Evolutionary conservation across 2,888 invertebrate species (phyloP), one percentile per base, ranked within the genome.

Genomic region (Torymus aiolomorphi): DNA sequence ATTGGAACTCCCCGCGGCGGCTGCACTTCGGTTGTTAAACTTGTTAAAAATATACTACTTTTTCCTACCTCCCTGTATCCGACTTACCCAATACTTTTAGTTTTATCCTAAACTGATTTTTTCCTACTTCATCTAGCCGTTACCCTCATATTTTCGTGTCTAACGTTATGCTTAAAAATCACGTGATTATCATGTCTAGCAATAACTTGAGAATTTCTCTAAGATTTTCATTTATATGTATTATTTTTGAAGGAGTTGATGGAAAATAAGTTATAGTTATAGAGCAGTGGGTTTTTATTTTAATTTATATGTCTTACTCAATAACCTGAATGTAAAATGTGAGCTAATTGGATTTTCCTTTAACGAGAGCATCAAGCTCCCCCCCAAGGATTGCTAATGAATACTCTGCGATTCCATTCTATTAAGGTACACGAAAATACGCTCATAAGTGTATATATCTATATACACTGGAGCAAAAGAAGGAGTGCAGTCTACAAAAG

Each of bases 291-390:
- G n/a, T n/a, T 59, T 74, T 74, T 31, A 66, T 51, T 51, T 75
- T 75, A 66, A 66, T 75, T 66, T 42, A 57, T 61, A 20, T 3
- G 12, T 49, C 16, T 63, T 20, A 57, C 75, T 66, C 66, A 31
- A 75, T 75, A 67, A 75, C 20, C 66, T 51, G 75, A 66, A 66
- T 59, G 57, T 52, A 51, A 67, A 51, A 66, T 49, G 31, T 31
- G 31, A 31, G 8, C 31, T 31, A 31, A 31, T 31, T 31, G 31
- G 8, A 42, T 70, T 76, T 52, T 76, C 63, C 31, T 52, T 70
- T 63, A 70, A 76, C 70, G 63, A 70, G 69, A 54, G 63, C 63
- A 70, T 76, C 76, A 56, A 57, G 54, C 54, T 66, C 31, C 2
- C 31, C 2, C 0, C 8, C 31, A 31, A 31, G 31, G 3, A 31